Percentiles rank a stretch among this genome's conserved stretches.
These are phyloP conservation scores for Lanius collurio DNA, from an alignment of 2,113 vertebrate species.

Conservation along the genomic window DNA sequence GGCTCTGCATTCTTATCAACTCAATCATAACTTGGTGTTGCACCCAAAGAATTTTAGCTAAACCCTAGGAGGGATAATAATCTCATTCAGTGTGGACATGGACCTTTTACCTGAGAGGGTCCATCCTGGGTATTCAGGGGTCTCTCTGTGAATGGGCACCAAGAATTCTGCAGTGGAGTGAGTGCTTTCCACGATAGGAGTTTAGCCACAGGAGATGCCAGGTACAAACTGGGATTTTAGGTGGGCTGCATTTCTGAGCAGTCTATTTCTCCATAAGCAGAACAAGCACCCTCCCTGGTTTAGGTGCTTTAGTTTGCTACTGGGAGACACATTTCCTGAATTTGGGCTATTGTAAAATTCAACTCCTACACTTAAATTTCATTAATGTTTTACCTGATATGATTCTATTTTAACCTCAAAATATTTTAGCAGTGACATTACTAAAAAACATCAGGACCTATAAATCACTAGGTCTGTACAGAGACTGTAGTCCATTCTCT, in stretches of 20 bases:
- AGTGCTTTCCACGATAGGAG: accelerated
- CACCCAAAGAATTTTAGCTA: neutral
- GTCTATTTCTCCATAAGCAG: neutral
- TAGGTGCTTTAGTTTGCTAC: neutral
- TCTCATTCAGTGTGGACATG: neutral
- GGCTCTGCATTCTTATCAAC: neutral
- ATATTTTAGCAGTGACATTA: neutral
- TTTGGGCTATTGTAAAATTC: neutral
- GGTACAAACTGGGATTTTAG: neutral
- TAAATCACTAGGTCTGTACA: neutral
- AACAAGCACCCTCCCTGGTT: neutral
- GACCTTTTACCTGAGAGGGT: neutral
- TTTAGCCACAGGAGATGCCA: neutral
- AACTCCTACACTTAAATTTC: neutral
- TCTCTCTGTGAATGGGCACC: neutral
- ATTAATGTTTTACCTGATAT: neutral
- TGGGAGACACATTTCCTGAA: neutral
- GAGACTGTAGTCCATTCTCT: neutral
- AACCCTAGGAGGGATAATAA: neutral
- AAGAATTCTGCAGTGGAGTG: neutral
- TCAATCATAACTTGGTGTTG: neutral
- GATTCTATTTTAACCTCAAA: neutral
- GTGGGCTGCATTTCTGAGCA: neutral
- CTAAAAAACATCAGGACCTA: neutral
- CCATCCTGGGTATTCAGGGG: neutral